A percentile compares a stretch with the other conserved stretches of the same genome.
phyloP scores from a whole-genome alignment of 1,140 invertebrate genomes.

The Latrodectus geometricus region DNA sequence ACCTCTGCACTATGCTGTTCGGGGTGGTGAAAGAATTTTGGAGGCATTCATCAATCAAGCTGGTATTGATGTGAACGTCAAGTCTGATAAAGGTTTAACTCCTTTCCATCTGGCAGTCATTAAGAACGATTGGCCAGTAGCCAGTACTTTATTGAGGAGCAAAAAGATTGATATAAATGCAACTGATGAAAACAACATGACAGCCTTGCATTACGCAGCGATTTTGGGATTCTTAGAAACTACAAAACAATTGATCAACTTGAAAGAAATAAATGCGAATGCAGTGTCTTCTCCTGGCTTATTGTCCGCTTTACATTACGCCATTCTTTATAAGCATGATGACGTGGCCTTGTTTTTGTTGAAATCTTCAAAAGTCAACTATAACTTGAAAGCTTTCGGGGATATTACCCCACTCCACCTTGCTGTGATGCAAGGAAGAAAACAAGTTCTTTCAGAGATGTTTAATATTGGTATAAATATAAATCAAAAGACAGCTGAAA shows the following conservation, averaged over 20 bases:
- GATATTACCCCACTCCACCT: conserved; percentile 84
- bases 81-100: not conserved
- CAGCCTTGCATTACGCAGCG: not conserved
- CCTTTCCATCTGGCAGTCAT: conserved; percentile 10
- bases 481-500: conserved; percentile 90
- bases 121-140: not conserved
- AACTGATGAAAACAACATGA: not conserved
- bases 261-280: not conserved
- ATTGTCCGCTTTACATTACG: not conserved
- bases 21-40: not conserved
- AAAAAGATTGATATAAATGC: not conserved
- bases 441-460: conserved; percentile 95
- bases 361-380: not conserved
- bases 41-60: not conserved
- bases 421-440: conserved; percentile 91
- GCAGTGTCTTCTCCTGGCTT: not conserved
- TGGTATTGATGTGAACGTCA: not conserved
- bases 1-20: conserved; percentile 7
- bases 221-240: not conserved
- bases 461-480: conserved; percentile 96
- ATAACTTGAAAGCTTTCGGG: not conserved
- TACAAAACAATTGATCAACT: too few species aligned
- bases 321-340: not conserved
- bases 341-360: not conserved
- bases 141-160: not conserved